Base-by-base conservation (phyloP, 2,888 invertebrate species). In the Brachypterus glaber region DNA sequence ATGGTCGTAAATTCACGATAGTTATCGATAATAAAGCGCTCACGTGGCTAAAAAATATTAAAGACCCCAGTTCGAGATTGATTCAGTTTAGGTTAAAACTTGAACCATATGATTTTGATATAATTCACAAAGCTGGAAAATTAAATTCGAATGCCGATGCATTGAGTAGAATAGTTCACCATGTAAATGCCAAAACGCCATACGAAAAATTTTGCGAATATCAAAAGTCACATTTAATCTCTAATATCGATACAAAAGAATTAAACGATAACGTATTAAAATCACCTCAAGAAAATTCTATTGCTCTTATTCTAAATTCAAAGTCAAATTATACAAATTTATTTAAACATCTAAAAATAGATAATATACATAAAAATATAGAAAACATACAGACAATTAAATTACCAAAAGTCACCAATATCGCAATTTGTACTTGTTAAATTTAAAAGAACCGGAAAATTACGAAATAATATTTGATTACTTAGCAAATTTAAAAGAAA, bases 11-110 rank as follows among this genome's bases (percentile, higher is more conserved):
- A 41, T 62, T 62, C 31, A 46, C 30, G 7, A 50, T 64, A 5
- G 17, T 56, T 7, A 62, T 53, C 0, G 59, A 62, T 39, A 61
- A 62, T 34, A 37, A 45, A 43, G 56, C 59, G 0, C 42, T 61
- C 14, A 43, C 40, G 2, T 60, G 57, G 55, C 37, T 62, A 7
- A 49, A 54, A 13, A 54, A 41, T 13, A 29, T 16, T 26, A 53
- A 52, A 43, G 53, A 57, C 21, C 53, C 54, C 2, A 45, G 47
- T 4, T 47, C 50, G 8, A 31, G 50, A 33, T 30, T 60, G 18
- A 44, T 50, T 3, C 18, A 55, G 17, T 59, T 56, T 56, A 36
- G 48, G 33, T 37, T 60, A 26, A 35, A 39, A 30, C 33, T 60
- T 18, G 41, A 47, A 36, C 55, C 57, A 45, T 58, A 51, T 33